phyloP scores from a whole-genome alignment of 2,888 invertebrate genomes.

The Priapulus caudatus region DNA sequence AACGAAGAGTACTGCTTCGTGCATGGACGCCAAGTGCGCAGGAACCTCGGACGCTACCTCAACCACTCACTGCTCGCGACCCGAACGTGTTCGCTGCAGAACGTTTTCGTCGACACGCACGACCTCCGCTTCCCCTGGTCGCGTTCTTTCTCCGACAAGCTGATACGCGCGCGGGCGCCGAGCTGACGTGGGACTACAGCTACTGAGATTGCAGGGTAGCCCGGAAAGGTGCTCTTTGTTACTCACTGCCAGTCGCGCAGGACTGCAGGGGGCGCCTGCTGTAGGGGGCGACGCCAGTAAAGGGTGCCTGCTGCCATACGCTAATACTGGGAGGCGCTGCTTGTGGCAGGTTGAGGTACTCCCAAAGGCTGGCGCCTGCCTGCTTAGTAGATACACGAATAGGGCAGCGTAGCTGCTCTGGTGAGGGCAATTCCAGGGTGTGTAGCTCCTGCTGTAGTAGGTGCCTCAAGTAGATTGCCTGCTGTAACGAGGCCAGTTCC shows the following conservation, averaged over 20 bases:
- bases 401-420: no score
- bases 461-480: no score
- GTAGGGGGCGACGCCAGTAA: constrained; percentile 25
- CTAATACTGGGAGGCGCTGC: no score
- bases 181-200: constrained; percentile 96
- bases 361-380: no score
- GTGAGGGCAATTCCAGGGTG: no score
- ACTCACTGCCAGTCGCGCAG: constrained; percentile 73
- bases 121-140: constrained; percentile 66
- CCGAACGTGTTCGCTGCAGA: constrained; percentile 93
- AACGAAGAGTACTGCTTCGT: constrained; percentile 64
- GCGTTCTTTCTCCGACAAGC: constrained; percentile 47
- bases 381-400: no score
- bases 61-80: no score
- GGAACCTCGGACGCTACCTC: constrained; percentile 90
- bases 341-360: no score
- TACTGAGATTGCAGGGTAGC: constrained; percentile 91
- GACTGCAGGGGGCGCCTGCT: constrained; percentile 73
- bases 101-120: constrained; percentile 96
- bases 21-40: constrained; percentile 92
- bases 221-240: constrained; percentile 78
- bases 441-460: no score
- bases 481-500: no score
- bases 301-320: no score
- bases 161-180: constrained; percentile 85